Evolutionary conservation across 2,797 vertebrate species (phyloP).

Genomic region (Darevskia mixta): DNA sequence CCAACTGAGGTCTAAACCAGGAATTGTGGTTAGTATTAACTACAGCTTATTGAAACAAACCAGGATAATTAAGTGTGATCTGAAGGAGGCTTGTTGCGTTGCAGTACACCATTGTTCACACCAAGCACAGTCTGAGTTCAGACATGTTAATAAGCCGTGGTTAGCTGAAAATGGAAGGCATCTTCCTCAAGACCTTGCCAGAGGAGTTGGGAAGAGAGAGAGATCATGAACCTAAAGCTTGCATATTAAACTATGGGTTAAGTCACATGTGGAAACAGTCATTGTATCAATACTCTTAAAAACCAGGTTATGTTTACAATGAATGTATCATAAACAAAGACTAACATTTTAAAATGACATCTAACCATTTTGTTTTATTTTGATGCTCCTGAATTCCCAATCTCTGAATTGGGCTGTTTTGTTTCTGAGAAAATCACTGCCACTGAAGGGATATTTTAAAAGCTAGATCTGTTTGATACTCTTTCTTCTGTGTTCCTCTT

Average conservation of each 20-base stretch:
- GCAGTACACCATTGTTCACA: neutral
- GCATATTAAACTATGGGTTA: neutral
- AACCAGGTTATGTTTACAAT: too few relatives aligned
- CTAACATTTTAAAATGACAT: neutral
- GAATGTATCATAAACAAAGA: neutral
- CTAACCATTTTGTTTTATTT: neutral
- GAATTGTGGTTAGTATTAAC: neutral
- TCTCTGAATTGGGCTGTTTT: neutral
- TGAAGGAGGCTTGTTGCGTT: neutral
- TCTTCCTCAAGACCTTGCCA: neutral
- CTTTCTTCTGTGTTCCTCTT: neutral
- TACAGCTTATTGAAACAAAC: neutral
- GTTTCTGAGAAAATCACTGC: neutral
- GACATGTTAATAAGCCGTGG: neutral
- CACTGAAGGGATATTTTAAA: neutral
- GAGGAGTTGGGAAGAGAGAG: neutral
- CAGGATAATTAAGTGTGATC: neutral
- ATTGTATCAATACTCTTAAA: neutral
- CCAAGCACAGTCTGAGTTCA: neutral
- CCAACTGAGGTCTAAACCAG: too few relatives aligned
- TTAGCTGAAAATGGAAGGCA: neutral
- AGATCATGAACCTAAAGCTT: neutral
- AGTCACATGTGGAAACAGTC: neutral
- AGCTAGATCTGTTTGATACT: too few relatives aligned
- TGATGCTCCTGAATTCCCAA: neutral